Base-by-base conservation (phyloP, 2,888 invertebrate species). In the Lasius fuliginosus region DNA sequence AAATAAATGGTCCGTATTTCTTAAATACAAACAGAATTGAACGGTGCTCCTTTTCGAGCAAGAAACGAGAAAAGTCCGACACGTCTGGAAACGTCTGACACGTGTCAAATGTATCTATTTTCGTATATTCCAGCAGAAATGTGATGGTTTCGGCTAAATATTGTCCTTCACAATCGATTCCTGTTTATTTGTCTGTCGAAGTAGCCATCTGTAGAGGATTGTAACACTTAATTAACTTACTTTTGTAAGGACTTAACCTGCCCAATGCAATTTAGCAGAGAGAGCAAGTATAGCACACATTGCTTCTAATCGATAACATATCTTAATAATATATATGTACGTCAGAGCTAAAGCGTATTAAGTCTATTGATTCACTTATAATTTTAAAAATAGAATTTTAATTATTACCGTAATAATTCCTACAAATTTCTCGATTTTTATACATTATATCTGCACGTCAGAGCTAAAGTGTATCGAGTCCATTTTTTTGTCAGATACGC, bases 191-290 rank as follows among this genome's bases (percentile, higher is more conserved):
- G 42, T 27, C n/a, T 36, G 36, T 64, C 36, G 11, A 5, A 65
- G 36, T 18, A 18, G 11, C 15, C 23, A 30, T 33, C 3, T 30
- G 33, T 8, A 62, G 15, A 62, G 12, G 62, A 62, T 30, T n/a
- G 30, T 62, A 62, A 30, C 18, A 62, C 30, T 62, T 62, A 62
- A 62, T 62, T 62, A 62, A 62, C 3, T 33, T 62, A 62, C 1
- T 62, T 33, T 62, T 30, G 0, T 23, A 23, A 30, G 60, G 33
- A n/a, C 8, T 27, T 27, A 60, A 30, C 15, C 27, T 30, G 60
- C 6, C 18, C 62, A 8, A 18, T 62, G 18, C 8, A 62, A 33
- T 30, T 62, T 62, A 62, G 30, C 60, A 46, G 30, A 8, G 5
- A 30, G 18, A 62, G 30, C 1, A n/a, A 49, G n/a, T 49, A n/a